Base-by-base conservation (phyloP, 1,140 invertebrate genomes). In the Pristionchus pacificus region DNA sequence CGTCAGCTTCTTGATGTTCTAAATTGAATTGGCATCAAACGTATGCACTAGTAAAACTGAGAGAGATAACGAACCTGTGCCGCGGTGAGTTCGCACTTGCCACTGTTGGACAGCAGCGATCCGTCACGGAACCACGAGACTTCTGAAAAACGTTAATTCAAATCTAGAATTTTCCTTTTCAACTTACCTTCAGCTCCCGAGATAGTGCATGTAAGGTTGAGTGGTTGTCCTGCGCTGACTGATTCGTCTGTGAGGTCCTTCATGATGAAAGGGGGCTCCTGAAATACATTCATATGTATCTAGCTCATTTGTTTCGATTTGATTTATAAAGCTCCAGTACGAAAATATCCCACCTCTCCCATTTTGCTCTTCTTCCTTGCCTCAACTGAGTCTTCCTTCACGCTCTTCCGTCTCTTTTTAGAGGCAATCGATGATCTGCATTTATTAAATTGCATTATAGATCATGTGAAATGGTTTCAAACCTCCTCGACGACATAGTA, bases 131-230 rank as follows among this genome's bases (percentile, higher is more conserved):
- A 73, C 71, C 71, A 73, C 38, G 38, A 49, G 6, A 49, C 19
- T 19, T 49, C 19, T 10, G 19, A 49, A 49, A 10, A 19, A 49
- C 6, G 19, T 10, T 49, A 49, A 19, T 49, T 49, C 6, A 49
- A 10, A 49, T 6, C 19, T 19, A 49, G 38, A 49, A 10, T n/a
- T n/a, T 19, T 10, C 19, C 38, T 49, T 6, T 10, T 49, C 6
- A 49, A 49, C 38, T 19, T 10, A 49, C 38, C 38, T 49, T 49
- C 38, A 61, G 49, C 55, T 24, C 65, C 49, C 33, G 72, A 68
- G 61, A 77, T 66, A 25, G 49, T 75, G 30, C 76, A 77, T 19
- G 63, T 68, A 6, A 76, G 68, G 6, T 57, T 32, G 30, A 77
- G 59, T 31, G 63, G 63, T 32, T 74, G 68, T 60, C 75, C 73